Evolutionary conservation across 2,113 vertebrate genomes (phyloP), one percentile per base, ranked within the genome.

Genomic region (Toxostoma redivivum): DNA sequence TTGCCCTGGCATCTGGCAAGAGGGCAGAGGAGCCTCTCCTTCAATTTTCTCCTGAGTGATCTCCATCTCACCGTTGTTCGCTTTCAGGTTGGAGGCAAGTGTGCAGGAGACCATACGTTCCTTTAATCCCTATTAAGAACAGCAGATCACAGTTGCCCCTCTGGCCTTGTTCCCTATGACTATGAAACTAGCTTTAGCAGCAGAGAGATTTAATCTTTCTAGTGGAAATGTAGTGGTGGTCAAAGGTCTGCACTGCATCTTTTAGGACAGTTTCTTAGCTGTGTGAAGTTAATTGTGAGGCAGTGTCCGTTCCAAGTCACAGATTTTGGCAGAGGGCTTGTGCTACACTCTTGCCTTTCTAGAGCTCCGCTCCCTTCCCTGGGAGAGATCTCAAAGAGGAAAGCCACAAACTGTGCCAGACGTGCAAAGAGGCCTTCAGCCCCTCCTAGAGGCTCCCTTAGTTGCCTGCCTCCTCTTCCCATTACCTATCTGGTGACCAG

Each of bases 41-140:
- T 88, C 76, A 87, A 78, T 95, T 93, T 96, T 88, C 94, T 86
- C 60, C 82, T 71, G 72, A 94, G 86, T 92, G 88, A 95, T 95
- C 94, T 94, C 92, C 89, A 61, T 90, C 92, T 92, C 25, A 2
- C 79, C 5, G 3, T 24, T 9, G 0, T 50, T 92, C 0, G 2
- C 90, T 93, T 93, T 94, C 90, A 90, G 90, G 79, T 90, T 86
- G 90, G 80, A 95, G 85, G 85, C 72, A 88, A 92, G 82, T 92
- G 76, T 92, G 80, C 11, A 1, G 57, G 60, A 96, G 92, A 86
- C 88, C 3, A 1, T 16, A 64, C 67, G 72, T 88, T 92, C 86
- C 85, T 96, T 97, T 97, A 94, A 95, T 95, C 95, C 88, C 86
- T 88, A 48, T 96, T 95, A 96, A 92, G 94, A 95, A 33, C 82